A percentile compares a stretch with the other conserved stretches of the same genome.
Conservation (phyloP, 2,888 invertebrate species). For the Cecidostiba fungosa region DNA sequence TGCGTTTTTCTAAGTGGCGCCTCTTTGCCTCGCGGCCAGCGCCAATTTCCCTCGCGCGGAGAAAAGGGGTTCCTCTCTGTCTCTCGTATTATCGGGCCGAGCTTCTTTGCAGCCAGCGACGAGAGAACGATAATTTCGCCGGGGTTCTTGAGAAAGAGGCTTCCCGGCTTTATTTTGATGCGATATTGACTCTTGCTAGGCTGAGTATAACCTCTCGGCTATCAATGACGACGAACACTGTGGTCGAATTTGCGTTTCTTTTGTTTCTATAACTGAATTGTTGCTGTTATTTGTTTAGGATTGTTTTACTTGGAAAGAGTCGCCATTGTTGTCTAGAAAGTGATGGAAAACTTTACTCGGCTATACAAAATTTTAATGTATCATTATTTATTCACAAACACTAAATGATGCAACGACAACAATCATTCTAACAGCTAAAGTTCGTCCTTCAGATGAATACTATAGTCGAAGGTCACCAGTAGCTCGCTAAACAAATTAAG, state of each 20-base stretch:
- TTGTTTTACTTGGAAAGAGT: not conserved
- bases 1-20: slow-evolving; percentile 77
- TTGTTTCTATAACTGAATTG: not conserved
- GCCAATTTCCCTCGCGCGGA: slow-evolving; percentile 64
- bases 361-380: not conserved
- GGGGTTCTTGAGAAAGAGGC: not conserved
- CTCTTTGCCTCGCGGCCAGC: slow-evolving; percentile 64
- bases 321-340: not conserved
- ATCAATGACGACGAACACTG: not conserved
- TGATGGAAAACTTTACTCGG: not conserved
- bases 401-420: not conserved
- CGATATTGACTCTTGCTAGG: slow-evolving; percentile 37
- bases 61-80: slow-evolving; percentile 56
- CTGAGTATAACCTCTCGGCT: not conserved
- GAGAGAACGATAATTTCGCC: slow-evolving; percentile 42
- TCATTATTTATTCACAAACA: not conserved
- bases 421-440: not conserved
- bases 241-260: not conserved
- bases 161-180: slow-evolving; percentile 40
- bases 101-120: slow-evolving; percentile 14
- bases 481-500: slow-evolving; percentile 2
- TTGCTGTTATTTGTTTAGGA: not conserved
- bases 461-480: not conserved
- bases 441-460: not conserved
- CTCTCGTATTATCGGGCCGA: slow-evolving; percentile 48